Conservation (phyloP, 2,888 invertebrate genomes). For the Hydropsyche betteni region DNA sequence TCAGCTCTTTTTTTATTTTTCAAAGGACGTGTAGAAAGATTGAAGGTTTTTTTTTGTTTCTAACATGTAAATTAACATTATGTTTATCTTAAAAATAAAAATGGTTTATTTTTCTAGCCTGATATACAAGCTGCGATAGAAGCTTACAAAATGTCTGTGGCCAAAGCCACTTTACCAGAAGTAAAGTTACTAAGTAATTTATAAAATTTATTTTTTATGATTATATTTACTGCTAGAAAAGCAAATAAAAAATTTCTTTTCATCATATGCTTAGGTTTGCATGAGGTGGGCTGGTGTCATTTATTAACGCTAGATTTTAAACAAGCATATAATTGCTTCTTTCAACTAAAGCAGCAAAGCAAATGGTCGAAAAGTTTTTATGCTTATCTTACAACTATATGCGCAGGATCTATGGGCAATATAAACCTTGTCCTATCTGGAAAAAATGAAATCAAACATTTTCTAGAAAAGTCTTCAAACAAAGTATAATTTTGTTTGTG, state of each 20-base stretch:
- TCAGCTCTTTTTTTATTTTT: conserved; percentile 75
- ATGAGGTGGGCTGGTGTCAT: conserved; percentile 75
- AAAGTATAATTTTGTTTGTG: conserved; percentile 51
- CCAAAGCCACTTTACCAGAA: conserved; percentile 47
- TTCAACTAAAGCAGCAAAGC: conserved; percentile 67
- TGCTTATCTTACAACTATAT: conserved; percentile 67
- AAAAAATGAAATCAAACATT: conserved; percentile 55
- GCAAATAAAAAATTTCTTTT: not conserved
- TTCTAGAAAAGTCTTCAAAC: conserved; percentile 55
- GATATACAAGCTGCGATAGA: conserved; percentile 67
- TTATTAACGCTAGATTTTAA: conserved; percentile 69
- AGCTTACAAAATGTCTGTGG: conserved; percentile 60
- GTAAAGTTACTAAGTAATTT: conserved; percentile 51
- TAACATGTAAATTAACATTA: conserved; percentile 16
- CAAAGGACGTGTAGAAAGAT: conserved; percentile 68
- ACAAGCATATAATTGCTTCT: conserved; percentile 64
- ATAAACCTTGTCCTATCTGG: conserved; percentile 53
- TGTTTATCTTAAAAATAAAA: not conserved
- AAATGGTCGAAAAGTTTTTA: conserved; percentile 75
- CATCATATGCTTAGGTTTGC: conserved; percentile 52
- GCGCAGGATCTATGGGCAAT: conserved; percentile 55
- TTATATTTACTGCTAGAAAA: no score
- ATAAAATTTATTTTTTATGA: no score
- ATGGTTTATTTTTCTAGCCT: conserved; percentile 60
- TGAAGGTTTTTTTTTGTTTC: conserved; percentile 63